Evolutionary conservation across 2,113 vertebrate species (phyloP).

Genomic region (Sula dactylatra): DNA sequence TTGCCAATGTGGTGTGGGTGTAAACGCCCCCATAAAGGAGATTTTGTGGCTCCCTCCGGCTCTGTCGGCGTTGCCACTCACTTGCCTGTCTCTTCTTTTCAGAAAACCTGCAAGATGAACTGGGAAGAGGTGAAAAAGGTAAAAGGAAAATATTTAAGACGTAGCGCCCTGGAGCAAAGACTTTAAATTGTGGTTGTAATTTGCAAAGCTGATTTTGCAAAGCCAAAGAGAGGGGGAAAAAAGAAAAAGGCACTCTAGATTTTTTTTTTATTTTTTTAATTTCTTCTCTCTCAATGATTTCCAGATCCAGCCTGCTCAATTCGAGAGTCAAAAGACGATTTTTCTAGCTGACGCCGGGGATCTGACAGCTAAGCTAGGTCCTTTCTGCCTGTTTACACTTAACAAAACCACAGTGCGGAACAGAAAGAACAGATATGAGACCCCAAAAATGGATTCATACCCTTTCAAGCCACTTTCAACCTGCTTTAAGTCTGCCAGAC

Average conservation of each 20-base stretch:
- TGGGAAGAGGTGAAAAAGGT: conserved; percentile 81
- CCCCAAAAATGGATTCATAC: too few species aligned
- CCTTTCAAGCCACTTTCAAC: background rate
- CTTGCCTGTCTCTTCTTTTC: background rate
- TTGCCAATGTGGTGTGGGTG: background rate
- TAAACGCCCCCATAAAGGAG: accelerated
- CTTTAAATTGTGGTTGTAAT: background rate
- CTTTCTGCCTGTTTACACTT: background rate
- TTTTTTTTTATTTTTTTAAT: background rate
- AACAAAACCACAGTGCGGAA: background rate
- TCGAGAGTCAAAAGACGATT: background rate
- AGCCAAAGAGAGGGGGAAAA: background rate
- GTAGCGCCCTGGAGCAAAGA: accelerated
- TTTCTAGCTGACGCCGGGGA: conserved; percentile 16
- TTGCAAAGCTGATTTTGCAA: background rate
- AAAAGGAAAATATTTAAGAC: background rate
- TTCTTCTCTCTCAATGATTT: background rate
- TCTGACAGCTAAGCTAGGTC: background rate
- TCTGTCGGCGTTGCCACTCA: background rate
- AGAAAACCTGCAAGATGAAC: conserved; percentile 72
- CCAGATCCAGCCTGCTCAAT: background rate
- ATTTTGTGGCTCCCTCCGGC: too few species aligned
- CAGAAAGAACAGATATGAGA: background rate
- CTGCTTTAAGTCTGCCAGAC: background rate
- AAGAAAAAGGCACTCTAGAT: background rate